Evolutionary conservation across 2,888 invertebrate species (phyloP), one percentile per base, ranked within the genome.

Genomic region (Drosophila fungiperda): DNA sequence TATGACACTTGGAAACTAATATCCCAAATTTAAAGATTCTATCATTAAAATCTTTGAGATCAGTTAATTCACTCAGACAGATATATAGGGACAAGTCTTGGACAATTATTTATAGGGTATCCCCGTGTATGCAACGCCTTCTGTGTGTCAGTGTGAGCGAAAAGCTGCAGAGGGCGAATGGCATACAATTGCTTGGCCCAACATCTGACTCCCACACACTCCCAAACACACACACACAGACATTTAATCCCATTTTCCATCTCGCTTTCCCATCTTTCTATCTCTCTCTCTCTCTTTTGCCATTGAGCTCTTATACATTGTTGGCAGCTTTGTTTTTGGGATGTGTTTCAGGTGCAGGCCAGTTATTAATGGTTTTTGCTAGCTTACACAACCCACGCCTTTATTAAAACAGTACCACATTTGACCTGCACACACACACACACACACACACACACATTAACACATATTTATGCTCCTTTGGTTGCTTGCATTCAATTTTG

Each of bases 291-390:
- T 26, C 35, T 11, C 11, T 36, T n/a, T 17, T 29, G 4, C 38
- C 12, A 33, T 11, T 29, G 3, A 15, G 38, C 29, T 7, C 29
- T 15, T 6, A 35, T 35, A 29, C 68, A 42, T n/a, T 62, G 59
- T 58, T 61, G 62, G 45, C 76, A 54, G 62, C 55, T 54, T 57
- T 65, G 63, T 59, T 74, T 70, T 45, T 54, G 49, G 54, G 66
- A 68, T 65, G 38, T 29, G 36, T 54, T 86, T 72, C 87, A 88
- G 89, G 87, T 88, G 89, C 76, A 72, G 76, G 62, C 67, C 69
- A 83, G 82, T 83, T 83, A 83, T 85, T 85, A 85, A 88, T 88
- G 87, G 73, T 88, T 81, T 72, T 86, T 72, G 87, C 73, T 73
- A 71, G 89, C 84, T 76, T 75, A 73, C 89, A 72, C 75, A 83